phyloP scores from a whole-genome alignment of 2,797 vertebrate species.

The Channallabes apus region DNA sequence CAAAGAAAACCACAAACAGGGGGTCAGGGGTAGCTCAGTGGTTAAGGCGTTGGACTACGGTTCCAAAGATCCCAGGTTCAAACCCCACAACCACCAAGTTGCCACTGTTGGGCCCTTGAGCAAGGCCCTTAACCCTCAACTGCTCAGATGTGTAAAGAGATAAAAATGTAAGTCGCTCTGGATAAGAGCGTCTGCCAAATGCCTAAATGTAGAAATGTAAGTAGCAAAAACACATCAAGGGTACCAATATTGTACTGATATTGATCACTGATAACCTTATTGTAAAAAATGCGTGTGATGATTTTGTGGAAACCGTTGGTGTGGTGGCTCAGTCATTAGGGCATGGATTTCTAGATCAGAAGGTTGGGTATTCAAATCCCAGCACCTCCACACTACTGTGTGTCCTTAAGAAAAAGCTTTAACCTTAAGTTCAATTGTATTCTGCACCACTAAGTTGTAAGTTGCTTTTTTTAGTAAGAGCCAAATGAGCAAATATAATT shows the following conservation, averaged over 20 bases:
- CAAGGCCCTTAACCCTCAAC: too few species aligned
- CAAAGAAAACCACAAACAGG: conserved; percentile 4
- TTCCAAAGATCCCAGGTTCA: too few species aligned
- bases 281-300: neutral
- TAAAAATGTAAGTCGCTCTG: too few species aligned
- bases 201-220: too few species aligned
- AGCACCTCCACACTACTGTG: neutral
- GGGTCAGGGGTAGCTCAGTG: too few species aligned
- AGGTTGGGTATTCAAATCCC: neutral
- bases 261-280: neutral
- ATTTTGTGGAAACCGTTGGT: neutral
- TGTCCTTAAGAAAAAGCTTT: neutral
- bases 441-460: neutral
- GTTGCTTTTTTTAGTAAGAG: neutral
- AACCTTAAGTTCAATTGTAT: too few species aligned
- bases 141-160: too few species aligned
- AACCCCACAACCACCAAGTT: too few species aligned
- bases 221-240: conserved; percentile 2
- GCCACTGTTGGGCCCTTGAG: too few species aligned
- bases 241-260: neutral
- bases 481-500: neutral
- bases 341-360: neutral
- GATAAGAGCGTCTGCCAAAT: too few species aligned
- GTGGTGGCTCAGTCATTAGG: neutral
- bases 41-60: too few species aligned